A percentile compares a stretch with the other conserved stretches of the same genome.
These are phyloP conservation scores for Lagenorhynchus albirostris DNA, from an alignment of 2,113 vertebrate species.

Conservation along the genomic window DNA sequence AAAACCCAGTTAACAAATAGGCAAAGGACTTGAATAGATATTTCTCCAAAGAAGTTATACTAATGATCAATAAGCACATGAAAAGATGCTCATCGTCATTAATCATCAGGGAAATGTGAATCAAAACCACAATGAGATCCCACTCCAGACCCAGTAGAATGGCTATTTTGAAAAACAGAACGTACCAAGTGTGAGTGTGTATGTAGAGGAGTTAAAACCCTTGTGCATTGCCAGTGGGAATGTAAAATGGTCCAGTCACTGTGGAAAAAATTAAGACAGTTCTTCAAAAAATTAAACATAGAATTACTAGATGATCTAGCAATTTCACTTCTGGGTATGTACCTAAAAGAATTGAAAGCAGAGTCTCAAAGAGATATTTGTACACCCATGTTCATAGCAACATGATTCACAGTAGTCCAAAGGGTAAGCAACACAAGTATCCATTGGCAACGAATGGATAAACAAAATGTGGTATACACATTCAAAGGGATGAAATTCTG, in stretches of 20 bases:
- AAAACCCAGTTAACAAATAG: neutral
- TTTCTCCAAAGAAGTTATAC: neutral
- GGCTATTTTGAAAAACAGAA: neutral
- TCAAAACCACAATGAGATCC: neutral
- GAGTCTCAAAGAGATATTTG: neutral
- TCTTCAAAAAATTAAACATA: neutral
- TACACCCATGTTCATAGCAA: neutral
- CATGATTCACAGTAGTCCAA: neutral
- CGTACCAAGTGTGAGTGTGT: neutral
- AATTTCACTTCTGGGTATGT: neutral
- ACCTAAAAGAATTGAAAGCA: neutral
- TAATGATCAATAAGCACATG: neutral
- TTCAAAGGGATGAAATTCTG: neutral
- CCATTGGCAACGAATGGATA: neutral
- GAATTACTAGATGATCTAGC: neutral
- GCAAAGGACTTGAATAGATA: neutral
- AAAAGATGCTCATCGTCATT: neutral
- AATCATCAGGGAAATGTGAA: neutral
- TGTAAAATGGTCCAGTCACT: neutral
- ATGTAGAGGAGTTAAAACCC: neutral
- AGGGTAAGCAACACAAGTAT: neutral
- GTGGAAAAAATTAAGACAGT: neutral
- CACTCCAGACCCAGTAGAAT: neutral
- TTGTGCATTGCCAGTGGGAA: neutral
- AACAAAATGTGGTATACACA: neutral